A percentile compares a stretch with the other conserved stretches of the same genome.
Evolutionary conservation across 2,888 invertebrate genomes (phyloP).

Genomic region (Raillietiella orientalis): DNA sequence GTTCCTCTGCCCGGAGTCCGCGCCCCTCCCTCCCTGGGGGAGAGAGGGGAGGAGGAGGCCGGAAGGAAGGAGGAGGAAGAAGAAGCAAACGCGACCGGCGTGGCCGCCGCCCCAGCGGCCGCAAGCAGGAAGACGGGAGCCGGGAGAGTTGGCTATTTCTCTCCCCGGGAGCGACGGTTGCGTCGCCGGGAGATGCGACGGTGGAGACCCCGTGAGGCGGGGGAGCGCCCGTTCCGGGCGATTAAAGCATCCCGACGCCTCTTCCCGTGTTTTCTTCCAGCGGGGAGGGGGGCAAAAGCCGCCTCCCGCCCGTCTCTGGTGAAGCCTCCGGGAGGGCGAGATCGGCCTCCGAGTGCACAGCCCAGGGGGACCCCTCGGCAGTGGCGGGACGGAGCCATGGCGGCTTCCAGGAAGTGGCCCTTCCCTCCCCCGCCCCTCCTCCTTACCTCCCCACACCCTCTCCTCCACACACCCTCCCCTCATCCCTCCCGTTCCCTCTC

Average conservation of each 20-base stretch:
- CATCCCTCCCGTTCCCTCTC: conserved; percentile 1
- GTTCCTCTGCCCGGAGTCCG: too few species aligned
- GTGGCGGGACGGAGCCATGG: conserved; percentile 10
- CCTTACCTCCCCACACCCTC: conserved; percentile 17
- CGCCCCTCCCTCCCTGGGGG: too few species aligned
- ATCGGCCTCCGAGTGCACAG: conserved; percentile 15
- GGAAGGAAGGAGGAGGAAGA: too few species aligned
- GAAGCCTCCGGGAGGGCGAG: conserved; percentile 1
- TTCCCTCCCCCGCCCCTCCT: conserved; percentile 16
- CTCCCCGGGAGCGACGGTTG: too few species aligned
- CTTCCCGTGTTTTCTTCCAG: conserved; percentile 5
- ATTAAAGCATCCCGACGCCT: too few species aligned
- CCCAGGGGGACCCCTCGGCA: conserved; percentile 14
- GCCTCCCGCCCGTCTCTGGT: neutral
- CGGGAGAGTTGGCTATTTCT: too few species aligned
- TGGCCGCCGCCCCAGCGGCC: too few species aligned
- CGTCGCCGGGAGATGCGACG: conserved; percentile 1
- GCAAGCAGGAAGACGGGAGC: too few species aligned
- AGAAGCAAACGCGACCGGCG: too few species aligned
- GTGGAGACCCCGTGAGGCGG: conserved; percentile 1
- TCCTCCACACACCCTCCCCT: neutral
- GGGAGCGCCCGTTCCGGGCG: conserved; percentile 2
- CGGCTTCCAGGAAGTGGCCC: conserved; percentile 7
- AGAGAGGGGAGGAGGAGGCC: too few species aligned
- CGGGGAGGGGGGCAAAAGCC: conserved; percentile 5